Base-by-base conservation (phyloP, 2,113 vertebrate genomes). In the Eulemur macaco region DNA sequence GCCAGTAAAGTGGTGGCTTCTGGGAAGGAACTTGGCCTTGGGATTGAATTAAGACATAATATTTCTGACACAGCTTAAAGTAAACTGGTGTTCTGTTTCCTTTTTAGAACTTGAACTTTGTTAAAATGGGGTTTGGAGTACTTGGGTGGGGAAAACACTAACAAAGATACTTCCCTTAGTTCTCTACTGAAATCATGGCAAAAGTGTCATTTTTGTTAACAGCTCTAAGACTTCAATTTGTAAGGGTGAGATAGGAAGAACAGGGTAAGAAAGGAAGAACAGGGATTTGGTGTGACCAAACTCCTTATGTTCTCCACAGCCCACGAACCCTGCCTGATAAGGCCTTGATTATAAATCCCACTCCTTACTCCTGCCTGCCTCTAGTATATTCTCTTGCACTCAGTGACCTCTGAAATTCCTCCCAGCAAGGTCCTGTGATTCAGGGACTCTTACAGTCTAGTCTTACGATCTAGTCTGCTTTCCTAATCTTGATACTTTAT, bases 11-110 rank as follows among this genome's bases (percentile, higher is more conserved):
- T 83, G 8, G 39, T 94, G 56, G 50, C 91, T 97, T 96, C 96
- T 96, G 89, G 73, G 93, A 96, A 93, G 80, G 50, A 96, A 77
- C 4, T 37, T 94, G 60, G 76, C 82, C 97, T 96, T 95, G 34
- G 69, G 95, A 92, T 54, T 77, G 31, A 95, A 92, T 87, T 92
- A 4, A 87, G 78, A 97, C 95, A 83, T 71, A 95, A 91, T 31
- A 78, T 10, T 91, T 54, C 66, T 88, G 42, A 69, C 68, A 91
- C 60, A 86, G 81, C 45, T 97, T 96, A 92, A 96, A 91, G 66
- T 77, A 92, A 52, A 91, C 85, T 93, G 13, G 42, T 90, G 6
- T 93, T 87, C 82, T 74, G 21, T 95, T 93, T 96, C 47, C 47
- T 86, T 92, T 96, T 87, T 63, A 86, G 73, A 92, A 86, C 45